Base-by-base conservation (phyloP, 2,113 vertebrate species). In the Piprites chloris region DNA sequence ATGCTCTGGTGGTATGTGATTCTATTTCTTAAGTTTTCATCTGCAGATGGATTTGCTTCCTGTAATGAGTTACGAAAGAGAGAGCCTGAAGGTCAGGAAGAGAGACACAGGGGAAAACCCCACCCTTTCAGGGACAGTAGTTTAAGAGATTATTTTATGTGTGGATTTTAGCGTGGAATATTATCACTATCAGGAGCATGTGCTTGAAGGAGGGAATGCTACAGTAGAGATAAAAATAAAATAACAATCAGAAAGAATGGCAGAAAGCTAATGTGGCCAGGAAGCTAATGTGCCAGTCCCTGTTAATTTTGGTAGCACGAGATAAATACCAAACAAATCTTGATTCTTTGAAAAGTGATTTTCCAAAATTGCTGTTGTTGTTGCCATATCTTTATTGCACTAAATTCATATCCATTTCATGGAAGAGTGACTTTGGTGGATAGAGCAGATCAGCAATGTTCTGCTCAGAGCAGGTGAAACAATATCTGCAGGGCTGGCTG, bases 1-100 rank as follows among this genome's bases (percentile, higher is more conserved):
- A 95, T 89, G 86, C 76, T 89, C 61, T 78, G 52, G 73, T 28
- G 2, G 32, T 86, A 62, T 78, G 93, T 92, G 56, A 22, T 92
- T 92, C 79, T 92, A 28, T 87, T 95, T 89, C 76, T 84, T 92
- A 85, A 15, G 19, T 93, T 95, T 93, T 82, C 83, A 75, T 90
- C 80, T 95, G 65, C 0, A 4, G 76, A 92, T 95, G 5, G 76
- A 93, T 95, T 90, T 92, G 75, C 88, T 92, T 93, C 88, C 72
- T 77, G 56, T 87, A 92, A 91, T 56, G 73, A 95, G 82, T 81
- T 91, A 71, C 71, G 61, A 85, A 91, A 95, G 58, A 58, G 71
- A 82, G 78, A 94, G 58, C 87, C 87, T 87, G 58, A 94, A 94
- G 85, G 75, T 85, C 93, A 87, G 72, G 49, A 74, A 49, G 61